Conservation (phyloP, 2,888 invertebrate genomes). For the Lapara coniferarum region DNA sequence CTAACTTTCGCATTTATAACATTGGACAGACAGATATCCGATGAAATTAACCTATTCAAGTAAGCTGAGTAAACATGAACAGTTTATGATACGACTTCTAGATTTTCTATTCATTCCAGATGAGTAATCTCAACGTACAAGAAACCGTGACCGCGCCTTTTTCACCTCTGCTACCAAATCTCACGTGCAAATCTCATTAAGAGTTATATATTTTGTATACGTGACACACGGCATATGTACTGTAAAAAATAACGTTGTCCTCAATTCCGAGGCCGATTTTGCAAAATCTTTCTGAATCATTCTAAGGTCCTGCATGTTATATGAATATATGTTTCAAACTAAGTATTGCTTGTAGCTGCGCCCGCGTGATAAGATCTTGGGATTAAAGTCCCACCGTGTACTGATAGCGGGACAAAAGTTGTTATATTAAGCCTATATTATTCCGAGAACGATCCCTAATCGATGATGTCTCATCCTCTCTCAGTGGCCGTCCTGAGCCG, state of each 20-base stretch:
- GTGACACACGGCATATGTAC: constrained; percentile 7
- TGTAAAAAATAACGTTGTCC: constrained; percentile 45
- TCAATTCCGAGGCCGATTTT: constrained; percentile 47
- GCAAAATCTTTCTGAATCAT: constrained; percentile 6
- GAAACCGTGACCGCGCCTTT: constrained; percentile 17
- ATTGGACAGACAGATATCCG: too few relatives aligned
- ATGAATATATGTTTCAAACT: too few relatives aligned
- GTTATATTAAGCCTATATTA: too few relatives aligned
- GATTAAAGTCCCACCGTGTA: too few relatives aligned
- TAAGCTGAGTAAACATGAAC: background rate
- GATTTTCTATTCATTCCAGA: background rate
- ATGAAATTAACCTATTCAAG: too few relatives aligned
- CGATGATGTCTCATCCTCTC: too few relatives aligned
- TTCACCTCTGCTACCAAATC: constrained; percentile 38
- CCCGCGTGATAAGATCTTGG: too few relatives aligned
- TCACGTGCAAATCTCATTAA: constrained; percentile 58
- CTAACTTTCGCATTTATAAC: too few relatives aligned
- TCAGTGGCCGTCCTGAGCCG: too few relatives aligned
- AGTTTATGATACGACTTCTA: background rate
- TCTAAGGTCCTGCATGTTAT: background rate
- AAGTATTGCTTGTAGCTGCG: too few relatives aligned
- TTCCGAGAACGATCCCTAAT: too few relatives aligned
- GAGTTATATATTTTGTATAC: constrained; percentile 37
- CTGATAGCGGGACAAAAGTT: too few relatives aligned
- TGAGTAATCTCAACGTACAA: constrained; percentile 9